These are phyloP conservation scores for Diplosoma virens DNA, from an alignment of 23 tunicate genomes.

Conservation along the genomic window DNA sequence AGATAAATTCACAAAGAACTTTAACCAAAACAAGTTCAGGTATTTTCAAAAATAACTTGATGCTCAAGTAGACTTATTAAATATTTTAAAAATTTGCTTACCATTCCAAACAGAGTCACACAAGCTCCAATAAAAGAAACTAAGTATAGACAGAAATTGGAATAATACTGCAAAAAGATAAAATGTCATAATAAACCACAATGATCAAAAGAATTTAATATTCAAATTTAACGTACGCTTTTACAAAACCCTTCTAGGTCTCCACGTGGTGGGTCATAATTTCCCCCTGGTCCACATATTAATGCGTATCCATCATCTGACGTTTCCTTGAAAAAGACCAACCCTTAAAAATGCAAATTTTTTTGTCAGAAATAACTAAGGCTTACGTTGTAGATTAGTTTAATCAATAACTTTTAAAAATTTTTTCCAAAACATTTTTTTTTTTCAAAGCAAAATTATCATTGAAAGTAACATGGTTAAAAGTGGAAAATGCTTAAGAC, in stretches of 20 bases:
- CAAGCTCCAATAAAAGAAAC: constrained; percentile 69
- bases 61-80: background rate
- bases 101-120: constrained; percentile 62
- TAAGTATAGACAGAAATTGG: constrained; percentile 52
- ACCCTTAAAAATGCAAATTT: constrained; percentile 42
- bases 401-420: too few relatives aligned
- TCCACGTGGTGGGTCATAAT: constrained; percentile 57
- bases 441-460: too few relatives aligned
- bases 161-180: constrained; percentile 56
- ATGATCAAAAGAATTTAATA: background rate
- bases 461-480: too few relatives aligned
- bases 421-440: too few relatives aligned
- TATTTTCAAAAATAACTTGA: background rate
- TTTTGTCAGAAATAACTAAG: too few relatives aligned
- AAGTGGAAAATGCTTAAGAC: too few relatives aligned
- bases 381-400: too few relatives aligned
- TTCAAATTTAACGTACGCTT: constrained; percentile 30
- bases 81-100: constrained; percentile 13
- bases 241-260: constrained; percentile 64
- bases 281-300: constrained; percentile 78
- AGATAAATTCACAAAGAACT: too few relatives aligned
- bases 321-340: constrained; percentile 72
- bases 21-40: too few relatives aligned
- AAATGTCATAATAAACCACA: background rate
- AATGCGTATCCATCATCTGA: constrained; percentile 57